phyloP scores from a whole-genome alignment of 2,113 vertebrate genomes.

The Pelmatolapia mariae region DNA sequence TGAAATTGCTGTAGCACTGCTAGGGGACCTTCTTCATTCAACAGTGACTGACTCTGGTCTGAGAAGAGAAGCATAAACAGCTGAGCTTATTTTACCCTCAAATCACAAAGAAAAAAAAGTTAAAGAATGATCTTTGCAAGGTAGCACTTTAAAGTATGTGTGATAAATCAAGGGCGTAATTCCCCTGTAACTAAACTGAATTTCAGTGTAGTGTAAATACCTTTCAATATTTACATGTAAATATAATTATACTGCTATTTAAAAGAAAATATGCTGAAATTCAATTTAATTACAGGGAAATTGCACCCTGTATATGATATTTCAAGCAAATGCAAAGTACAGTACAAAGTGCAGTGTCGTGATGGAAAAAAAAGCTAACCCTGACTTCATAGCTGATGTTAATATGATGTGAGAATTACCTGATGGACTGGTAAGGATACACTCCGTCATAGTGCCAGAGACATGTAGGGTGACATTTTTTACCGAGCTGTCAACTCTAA shows the following conservation, averaged over 20 bases:
- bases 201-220: not conserved
- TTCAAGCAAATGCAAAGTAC: not conserved
- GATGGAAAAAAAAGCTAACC: not conserved
- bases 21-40: conserved; percentile 42
- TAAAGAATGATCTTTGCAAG: not conserved
- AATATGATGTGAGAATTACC: conserved; percentile 50
- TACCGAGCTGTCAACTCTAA: conserved; percentile 75
- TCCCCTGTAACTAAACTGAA: not conserved
- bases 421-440: conserved; percentile 69
- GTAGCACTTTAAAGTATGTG: not conserved
- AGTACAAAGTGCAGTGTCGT: not conserved
- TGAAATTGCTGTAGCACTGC: conserved; percentile 55
- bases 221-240: not conserved
- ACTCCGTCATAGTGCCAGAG: conserved; percentile 64
- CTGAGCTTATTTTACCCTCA: not conserved
- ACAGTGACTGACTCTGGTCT: conserved; percentile 64
- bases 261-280: not conserved
- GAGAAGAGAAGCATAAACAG: not conserved
- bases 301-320: not conserved
- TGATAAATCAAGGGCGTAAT: not conserved
- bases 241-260: not conserved
- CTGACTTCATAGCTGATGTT: not conserved
- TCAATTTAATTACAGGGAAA: not conserved
- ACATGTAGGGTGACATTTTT: conserved; percentile 68
- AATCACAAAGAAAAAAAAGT: not conserved